Conservation (phyloP, 2,113 vertebrate species). For the Bubo blakistoni region DNA sequence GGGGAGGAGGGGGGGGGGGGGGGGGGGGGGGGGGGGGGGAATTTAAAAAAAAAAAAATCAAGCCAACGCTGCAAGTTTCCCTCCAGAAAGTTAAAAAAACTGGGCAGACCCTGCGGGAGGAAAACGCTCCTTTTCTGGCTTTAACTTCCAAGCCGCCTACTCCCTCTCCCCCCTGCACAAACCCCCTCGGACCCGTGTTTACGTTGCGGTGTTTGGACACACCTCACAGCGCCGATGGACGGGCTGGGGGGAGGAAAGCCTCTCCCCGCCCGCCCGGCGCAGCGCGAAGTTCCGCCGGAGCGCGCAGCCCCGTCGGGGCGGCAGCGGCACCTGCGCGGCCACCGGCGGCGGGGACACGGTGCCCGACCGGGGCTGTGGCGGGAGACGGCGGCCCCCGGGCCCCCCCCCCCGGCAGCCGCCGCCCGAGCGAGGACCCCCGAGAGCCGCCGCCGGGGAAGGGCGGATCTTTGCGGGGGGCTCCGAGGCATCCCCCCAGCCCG, state of each 20-base stretch:
- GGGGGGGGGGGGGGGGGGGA: no score
- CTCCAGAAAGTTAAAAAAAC: slow-evolving; percentile 11
- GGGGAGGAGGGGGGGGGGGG: no score
- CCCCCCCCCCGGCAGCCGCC: no score
- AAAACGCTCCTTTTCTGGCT: not conserved
- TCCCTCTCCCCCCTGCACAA: not conserved
- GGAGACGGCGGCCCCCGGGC: not conserved
- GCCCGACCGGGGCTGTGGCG: no score
- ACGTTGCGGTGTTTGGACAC: not conserved
- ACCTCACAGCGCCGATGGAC: rapidly evolving
- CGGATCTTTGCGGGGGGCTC: not conserved
- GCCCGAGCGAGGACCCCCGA: not conserved
- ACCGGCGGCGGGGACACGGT: not conserved
- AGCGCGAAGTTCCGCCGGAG: not conserved
- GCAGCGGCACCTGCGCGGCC: not conserved
- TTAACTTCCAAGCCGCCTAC: not conserved
- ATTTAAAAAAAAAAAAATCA: no score
- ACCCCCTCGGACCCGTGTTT: rapidly evolving
- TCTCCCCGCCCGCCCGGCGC: not conserved
- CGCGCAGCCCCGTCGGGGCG: not conserved
- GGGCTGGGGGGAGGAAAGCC: not conserved
- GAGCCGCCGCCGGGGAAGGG: not conserved
- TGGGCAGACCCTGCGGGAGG: not conserved
- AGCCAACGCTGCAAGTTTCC: not conserved
- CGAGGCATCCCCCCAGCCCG: not conserved